These are phyloP conservation scores for Festucalex cinctus DNA, from an alignment of 2,113 vertebrate genomes.

Conservation along the genomic window DNA sequence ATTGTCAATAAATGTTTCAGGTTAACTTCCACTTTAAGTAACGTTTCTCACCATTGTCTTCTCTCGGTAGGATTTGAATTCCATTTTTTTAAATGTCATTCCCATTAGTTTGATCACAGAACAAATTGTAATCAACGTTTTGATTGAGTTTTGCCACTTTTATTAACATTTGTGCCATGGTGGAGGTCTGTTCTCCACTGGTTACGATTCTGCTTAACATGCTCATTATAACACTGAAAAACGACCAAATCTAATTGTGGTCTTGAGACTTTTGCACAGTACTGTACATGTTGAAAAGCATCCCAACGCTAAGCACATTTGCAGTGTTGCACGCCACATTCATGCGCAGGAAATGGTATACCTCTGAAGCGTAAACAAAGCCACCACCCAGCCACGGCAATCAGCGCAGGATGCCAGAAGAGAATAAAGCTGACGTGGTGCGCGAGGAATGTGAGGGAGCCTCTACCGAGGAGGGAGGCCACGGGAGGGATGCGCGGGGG, in stretches of 20 bases:
- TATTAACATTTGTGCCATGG: neutral
- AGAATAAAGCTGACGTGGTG: constrained; percentile 26
- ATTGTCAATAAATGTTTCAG: too few relatives aligned
- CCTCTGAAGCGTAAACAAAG: constrained; percentile 25
- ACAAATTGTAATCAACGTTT: too few relatives aligned
- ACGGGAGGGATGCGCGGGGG: constrained; percentile 8
- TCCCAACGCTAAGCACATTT: constrained; percentile 2
- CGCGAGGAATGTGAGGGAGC: constrained; percentile 49
- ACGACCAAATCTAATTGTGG: neutral
- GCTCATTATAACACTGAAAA: neutral
- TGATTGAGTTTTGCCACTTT: neutral
- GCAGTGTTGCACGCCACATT: constrained; percentile 5
- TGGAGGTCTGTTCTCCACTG: too few relatives aligned
- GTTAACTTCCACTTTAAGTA: too few relatives aligned
- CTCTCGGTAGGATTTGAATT: too few relatives aligned
- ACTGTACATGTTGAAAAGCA: constrained; percentile 10
- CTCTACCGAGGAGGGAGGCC: constrained; percentile 33
- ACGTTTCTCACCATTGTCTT: too few relatives aligned
- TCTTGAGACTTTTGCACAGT: neutral
- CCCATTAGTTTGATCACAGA: too few relatives aligned
- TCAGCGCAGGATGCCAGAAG: constrained; percentile 28
- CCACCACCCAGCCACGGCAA: neutral
- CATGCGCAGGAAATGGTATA: constrained; percentile 37
- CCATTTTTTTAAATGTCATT: too few relatives aligned
- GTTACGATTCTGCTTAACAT: too few relatives aligned